A percentile compares a stretch with the other conserved stretches of the same genome.
Conservation (phyloP, 2,888 invertebrate genomes). For the Drosophila infuscata region DNA sequence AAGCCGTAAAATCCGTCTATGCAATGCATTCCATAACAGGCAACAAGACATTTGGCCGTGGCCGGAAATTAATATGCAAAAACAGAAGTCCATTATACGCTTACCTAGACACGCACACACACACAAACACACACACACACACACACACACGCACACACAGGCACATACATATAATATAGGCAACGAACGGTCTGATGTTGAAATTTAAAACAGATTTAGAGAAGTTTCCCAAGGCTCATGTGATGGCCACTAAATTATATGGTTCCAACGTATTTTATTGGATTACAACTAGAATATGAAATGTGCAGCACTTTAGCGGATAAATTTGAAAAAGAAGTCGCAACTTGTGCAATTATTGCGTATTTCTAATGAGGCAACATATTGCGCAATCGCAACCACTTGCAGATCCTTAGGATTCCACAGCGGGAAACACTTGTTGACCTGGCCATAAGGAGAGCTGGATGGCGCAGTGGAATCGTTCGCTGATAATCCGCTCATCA, state of each 20-base stretch:
- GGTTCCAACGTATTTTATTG: neutral
- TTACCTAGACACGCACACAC: conserved; percentile 50
- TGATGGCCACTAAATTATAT: conserved; percentile 10
- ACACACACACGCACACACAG: neutral
- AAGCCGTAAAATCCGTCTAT: conserved; percentile 36
- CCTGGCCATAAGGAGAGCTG: conserved; percentile 8
- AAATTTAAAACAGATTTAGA: conserved; percentile 6
- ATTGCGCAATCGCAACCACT: conserved; percentile 19
- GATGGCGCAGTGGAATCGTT: conserved; percentile 24
- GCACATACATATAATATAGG: conserved; percentile 7
- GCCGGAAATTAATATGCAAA: conserved; percentile 80
- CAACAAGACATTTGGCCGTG: conserved; percentile 21
- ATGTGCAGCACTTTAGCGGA: neutral
- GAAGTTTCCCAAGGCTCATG: neutral
- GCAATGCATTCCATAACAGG: conserved; percentile 28
- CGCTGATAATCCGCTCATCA: conserved; percentile 79
- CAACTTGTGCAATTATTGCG: neutral
- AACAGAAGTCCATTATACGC: conserved; percentile 76
- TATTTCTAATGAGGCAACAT: neutral
- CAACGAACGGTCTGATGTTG: conserved; percentile 19
- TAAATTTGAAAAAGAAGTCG: neutral
- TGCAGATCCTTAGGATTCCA: conserved; percentile 15
- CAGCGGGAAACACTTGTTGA: conserved; percentile 52
- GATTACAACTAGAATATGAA: neutral
- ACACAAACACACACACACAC: conserved; percentile 25